Conservation (phyloP, 2,888 invertebrate genomes). For the Dioctria linearis region DNA sequence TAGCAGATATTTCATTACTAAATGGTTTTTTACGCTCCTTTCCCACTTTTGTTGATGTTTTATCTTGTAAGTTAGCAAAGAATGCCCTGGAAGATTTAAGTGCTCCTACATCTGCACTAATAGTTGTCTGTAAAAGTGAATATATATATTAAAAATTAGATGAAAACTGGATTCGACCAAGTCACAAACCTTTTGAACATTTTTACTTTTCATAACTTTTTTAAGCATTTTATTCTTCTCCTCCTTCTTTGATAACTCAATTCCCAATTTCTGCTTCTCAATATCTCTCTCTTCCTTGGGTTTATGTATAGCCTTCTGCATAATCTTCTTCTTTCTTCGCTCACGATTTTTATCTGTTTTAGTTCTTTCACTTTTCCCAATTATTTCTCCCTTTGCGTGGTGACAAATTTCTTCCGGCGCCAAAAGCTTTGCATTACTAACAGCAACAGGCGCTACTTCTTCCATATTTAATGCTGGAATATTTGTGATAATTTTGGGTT, state of each 20-base stretch:
- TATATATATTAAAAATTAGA: too few relatives aligned
- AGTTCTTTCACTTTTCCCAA: conserved; percentile 85
- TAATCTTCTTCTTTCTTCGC: conserved; percentile 87
- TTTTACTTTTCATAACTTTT: conserved; percentile 77
- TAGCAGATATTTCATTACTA: conserved; percentile 71
- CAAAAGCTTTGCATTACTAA: conserved; percentile 86
- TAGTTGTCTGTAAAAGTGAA: conserved; percentile 67
- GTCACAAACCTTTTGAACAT: conserved; percentile 74
- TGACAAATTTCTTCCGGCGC: conserved; percentile 94
- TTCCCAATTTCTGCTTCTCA: conserved; percentile 70
- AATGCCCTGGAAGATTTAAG: conserved; percentile 86
- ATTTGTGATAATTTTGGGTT: conserved; percentile 92
- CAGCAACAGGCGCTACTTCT: conserved; percentile 94
- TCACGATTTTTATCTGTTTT: conserved; percentile 91
- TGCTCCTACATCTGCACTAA: conserved; percentile 70
- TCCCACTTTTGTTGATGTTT: conserved; percentile 72
- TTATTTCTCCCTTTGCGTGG: conserved; percentile 72
- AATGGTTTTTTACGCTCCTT: conserved; percentile 71
- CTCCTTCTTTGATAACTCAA: conserved; percentile 74
- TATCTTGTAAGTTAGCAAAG: conserved; percentile 89
- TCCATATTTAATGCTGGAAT: conserved; percentile 93
- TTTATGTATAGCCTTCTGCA: conserved; percentile 76
- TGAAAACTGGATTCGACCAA: neutral
- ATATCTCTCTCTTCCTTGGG: conserved; percentile 72
- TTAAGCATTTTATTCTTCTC: conserved; percentile 74